Percentiles rank a stretch among this genome's conserved stretches.
These are phyloP conservation scores for Sisyra nigra DNA, from an alignment of 2,888 invertebrate species.

Conservation along the genomic window DNA sequence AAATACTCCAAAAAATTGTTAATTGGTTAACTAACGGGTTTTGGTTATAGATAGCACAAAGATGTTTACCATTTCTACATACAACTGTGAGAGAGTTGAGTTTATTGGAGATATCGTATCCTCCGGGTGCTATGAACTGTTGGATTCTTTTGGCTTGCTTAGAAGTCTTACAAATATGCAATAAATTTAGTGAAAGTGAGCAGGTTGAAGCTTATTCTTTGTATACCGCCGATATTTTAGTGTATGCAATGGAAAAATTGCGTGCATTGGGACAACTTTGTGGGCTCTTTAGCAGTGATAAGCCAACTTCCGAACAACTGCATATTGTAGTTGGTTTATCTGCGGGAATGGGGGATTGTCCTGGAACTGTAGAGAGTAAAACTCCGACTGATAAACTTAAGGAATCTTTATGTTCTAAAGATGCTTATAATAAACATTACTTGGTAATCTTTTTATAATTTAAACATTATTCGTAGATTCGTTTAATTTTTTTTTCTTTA, in stretches of 20 bases:
- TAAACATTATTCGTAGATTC: no score
- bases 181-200: slow-evolving; percentile 45
- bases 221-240: slow-evolving; percentile 75
- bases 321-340: slow-evolving; percentile 81
- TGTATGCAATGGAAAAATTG: slow-evolving; percentile 57
- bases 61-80: slow-evolving; percentile 80
- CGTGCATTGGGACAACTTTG: slow-evolving; percentile 76
- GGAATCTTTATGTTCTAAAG: slow-evolving; percentile 78
- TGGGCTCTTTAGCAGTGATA: slow-evolving; percentile 71
- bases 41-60: slow-evolving; percentile 54
- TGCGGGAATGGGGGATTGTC: slow-evolving; percentile 72
- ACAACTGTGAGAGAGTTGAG: slow-evolving; percentile 74
- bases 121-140: slow-evolving; percentile 73
- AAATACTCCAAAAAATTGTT: neutral
- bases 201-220: slow-evolving; percentile 62
- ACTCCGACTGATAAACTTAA: slow-evolving; percentile 71
- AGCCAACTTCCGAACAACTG: slow-evolving; percentile 73
- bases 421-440: slow-evolving; percentile 78
- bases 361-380: slow-evolving; percentile 32
- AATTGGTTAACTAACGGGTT: no score
- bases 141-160: slow-evolving; percentile 88
- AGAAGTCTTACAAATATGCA: slow-evolving; percentile 69
- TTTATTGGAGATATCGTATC: slow-evolving; percentile 60
- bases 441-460: slow-evolving; percentile 31
- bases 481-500: no score